These are phyloP conservation scores for Ianthella basta DNA, from an alignment of 37 sponge, comb jelly and placozoan genomes.

Conservation along the genomic window DNA sequence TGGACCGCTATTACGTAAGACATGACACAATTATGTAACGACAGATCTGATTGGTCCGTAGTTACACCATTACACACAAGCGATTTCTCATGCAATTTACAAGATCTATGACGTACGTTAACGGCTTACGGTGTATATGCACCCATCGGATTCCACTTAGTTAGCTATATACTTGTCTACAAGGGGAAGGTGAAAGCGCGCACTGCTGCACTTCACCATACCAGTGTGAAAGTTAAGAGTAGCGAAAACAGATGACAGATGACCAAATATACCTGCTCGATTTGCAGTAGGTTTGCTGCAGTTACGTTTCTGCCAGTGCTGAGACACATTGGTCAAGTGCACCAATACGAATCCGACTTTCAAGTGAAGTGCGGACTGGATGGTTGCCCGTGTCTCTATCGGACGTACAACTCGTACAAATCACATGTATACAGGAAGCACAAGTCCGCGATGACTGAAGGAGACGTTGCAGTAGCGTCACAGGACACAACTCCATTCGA, in stretches of 20 bases:
- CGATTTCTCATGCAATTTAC: too few species aligned
- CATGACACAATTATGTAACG: too few species aligned
- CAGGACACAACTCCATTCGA: background rate
- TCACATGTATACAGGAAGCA: constrained; percentile 33
- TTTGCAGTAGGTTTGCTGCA: background rate
- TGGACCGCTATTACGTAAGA: too few species aligned
- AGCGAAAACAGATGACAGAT: background rate
- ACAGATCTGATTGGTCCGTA: too few species aligned
- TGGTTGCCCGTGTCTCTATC: constrained; percentile 36
- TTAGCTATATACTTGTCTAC: too few species aligned
- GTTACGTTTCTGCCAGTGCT: background rate
- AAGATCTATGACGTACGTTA: too few species aligned
- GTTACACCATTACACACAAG: too few species aligned
- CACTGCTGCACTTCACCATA: too few species aligned
- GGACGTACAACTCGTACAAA: background rate
- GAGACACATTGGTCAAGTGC: constrained; percentile 29
- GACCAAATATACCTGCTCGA: background rate
- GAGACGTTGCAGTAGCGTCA: background rate
- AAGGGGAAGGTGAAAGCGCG: too few species aligned
- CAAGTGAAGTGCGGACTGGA: constrained; percentile 38
- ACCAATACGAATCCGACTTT: constrained; percentile 32
- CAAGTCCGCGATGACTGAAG: background rate
- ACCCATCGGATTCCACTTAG: too few species aligned
- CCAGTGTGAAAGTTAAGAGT: too few species aligned
- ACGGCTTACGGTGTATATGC: too few species aligned